Conservation (phyloP, 23 tunicate species). For the Halocynthia roretzi region DNA sequence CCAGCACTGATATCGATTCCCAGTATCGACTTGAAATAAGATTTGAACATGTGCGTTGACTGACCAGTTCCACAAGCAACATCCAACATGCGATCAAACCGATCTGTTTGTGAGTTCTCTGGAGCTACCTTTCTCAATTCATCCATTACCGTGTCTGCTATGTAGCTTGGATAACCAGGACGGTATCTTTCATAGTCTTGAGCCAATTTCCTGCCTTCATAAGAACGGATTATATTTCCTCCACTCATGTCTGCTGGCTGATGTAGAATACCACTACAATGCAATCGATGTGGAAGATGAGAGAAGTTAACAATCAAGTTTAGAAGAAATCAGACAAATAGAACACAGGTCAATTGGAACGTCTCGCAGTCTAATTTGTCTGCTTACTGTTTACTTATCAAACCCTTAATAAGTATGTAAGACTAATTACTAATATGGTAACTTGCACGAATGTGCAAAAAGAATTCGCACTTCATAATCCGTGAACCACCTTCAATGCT, state of each 20-base stretch:
- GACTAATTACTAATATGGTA: too few relatives aligned
- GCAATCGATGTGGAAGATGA: too few relatives aligned
- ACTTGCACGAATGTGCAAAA: too few relatives aligned
- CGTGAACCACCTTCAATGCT: too few relatives aligned
- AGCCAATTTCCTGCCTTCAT: neutral
- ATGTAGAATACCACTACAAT: too few relatives aligned
- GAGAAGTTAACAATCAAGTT: too few relatives aligned
- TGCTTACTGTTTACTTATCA: too few relatives aligned
- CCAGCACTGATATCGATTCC: slow-evolving; percentile 8
- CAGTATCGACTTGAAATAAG: neutral
- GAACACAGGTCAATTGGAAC: too few relatives aligned
- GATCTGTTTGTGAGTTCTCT: neutral
- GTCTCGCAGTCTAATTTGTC: too few relatives aligned
- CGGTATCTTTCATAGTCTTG: neutral
- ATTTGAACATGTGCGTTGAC: neutral
- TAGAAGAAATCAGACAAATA: too few relatives aligned
- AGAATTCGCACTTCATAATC: too few relatives aligned
- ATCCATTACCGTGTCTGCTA: neutral
- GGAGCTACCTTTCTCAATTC: neutral
- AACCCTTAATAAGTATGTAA: too few relatives aligned
- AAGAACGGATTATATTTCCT: neutral
- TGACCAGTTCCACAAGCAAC: slow-evolving; percentile 9
- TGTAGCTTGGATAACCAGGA: neutral
- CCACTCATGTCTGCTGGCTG: neutral
- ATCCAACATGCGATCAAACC: neutral